Conservation (phyloP, 2,888 invertebrate genomes). For the Drosophila barbarae region DNA sequence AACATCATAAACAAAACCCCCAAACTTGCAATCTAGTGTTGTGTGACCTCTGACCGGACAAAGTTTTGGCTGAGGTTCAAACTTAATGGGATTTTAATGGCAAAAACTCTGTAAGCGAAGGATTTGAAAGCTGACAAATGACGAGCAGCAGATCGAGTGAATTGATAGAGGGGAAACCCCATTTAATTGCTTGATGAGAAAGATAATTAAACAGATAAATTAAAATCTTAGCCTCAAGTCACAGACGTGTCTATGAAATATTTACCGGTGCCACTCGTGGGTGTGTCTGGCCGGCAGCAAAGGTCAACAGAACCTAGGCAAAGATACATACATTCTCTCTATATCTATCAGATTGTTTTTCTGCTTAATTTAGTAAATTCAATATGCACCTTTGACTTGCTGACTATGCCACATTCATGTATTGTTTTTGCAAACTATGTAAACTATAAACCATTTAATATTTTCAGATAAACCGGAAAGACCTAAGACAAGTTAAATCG, state of each 20-base stretch:
- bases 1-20: too few species aligned
- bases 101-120: conserved; percentile 6
- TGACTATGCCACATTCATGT: background rate
- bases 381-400: background rate
- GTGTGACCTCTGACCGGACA: conserved; percentile 15
- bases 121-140: conserved; percentile 14
- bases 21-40: background rate
- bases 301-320: background rate
- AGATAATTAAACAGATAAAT: conserved; percentile 17
- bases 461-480: background rate
- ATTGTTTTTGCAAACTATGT: background rate
- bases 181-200: conserved; percentile 8
- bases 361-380: background rate
- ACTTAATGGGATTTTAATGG: conserved; percentile 29
- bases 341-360: background rate
- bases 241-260: conserved; percentile 21
- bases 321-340: background rate
- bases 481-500: conserved; percentile 1
- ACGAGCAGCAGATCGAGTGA: conserved; percentile 13
- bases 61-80: conserved; percentile 8
- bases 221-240: conserved; percentile 11
- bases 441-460: background rate
- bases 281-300: background rate
- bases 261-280: background rate
- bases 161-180: background rate